phyloP scores from a whole-genome alignment of 2,113 vertebrate species.

The Candoia aspera region DNA sequence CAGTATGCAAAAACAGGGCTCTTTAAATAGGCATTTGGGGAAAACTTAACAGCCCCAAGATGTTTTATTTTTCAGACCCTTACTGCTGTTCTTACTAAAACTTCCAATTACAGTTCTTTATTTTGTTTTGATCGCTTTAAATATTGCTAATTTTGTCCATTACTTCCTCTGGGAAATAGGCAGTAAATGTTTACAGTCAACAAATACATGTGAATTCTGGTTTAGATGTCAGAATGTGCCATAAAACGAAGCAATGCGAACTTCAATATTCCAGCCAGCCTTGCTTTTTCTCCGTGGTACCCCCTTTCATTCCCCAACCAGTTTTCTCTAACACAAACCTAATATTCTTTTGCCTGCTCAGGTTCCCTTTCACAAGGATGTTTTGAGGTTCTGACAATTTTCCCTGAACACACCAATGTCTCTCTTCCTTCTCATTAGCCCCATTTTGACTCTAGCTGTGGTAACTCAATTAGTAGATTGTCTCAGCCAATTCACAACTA shows the following conservation, averaged over 20 bases:
- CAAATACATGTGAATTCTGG: neutral
- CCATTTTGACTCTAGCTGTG: neutral
- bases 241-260: neutral
- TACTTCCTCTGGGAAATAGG: neutral
- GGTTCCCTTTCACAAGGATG: neutral
- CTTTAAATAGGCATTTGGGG: neutral
- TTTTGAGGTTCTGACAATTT: neutral
- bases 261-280: neutral
- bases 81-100: constrained; percentile 8
- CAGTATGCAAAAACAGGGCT: neutral
- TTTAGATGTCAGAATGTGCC: neutral
- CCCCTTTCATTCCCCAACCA: neutral
- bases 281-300: neutral
- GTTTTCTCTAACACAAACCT: neutral
- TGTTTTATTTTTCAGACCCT: neutral
- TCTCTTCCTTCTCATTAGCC: neutral
- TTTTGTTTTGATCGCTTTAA: neutral
- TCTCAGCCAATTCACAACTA: neutral
- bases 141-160: neutral
- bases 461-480: constrained; percentile 1
- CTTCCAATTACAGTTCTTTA: neutral
- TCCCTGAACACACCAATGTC: neutral
- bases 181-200: neutral
- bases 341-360: neutral
- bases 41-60: neutral